Conservation (phyloP, 2,113 vertebrate genomes). For the Orthonyx spaldingii region DNA sequence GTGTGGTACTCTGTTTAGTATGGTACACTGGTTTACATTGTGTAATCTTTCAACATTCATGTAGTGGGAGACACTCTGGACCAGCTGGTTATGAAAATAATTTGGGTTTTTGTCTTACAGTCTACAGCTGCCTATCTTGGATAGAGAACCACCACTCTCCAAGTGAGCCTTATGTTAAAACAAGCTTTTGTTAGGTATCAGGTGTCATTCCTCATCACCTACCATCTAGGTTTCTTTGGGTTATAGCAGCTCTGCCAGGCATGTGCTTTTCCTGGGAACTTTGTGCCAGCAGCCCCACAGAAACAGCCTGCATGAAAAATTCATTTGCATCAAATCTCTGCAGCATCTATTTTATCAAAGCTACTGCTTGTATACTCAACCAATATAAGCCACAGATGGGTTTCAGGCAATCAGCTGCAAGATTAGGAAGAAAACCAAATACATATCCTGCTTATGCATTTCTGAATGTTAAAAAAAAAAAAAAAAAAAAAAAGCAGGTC, state of each 20-base stretch:
- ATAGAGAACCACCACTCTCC: not conserved
- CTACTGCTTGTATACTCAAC: not conserved
- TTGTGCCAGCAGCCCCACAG: not conserved
- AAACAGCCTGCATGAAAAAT: constrained; percentile 37
- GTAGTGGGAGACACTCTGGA: not conserved
- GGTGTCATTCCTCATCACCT: not conserved
- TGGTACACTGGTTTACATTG: not conserved
- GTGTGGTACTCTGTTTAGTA: not conserved
- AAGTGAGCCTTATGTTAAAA: not conserved
- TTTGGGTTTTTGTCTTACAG: not conserved
- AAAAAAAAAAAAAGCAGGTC: not conserved
- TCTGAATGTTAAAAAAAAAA: not conserved
- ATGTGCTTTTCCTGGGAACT: not conserved
- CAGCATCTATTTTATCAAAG: constrained; percentile 48
- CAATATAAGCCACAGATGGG: constrained; percentile 6
- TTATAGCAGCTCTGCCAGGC: not conserved
- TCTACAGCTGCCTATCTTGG: not conserved
- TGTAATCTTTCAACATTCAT: not conserved
- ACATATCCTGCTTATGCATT: not conserved
- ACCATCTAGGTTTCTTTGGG: not conserved
- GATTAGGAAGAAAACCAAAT: not conserved
- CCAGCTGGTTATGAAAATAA: not conserved
- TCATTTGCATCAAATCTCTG: constrained; percentile 3
- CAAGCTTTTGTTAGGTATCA: not conserved
- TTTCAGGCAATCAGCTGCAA: constrained; percentile 40